Conservation (phyloP, 2,797 vertebrate species). For the Chelmon rostratus region DNA sequence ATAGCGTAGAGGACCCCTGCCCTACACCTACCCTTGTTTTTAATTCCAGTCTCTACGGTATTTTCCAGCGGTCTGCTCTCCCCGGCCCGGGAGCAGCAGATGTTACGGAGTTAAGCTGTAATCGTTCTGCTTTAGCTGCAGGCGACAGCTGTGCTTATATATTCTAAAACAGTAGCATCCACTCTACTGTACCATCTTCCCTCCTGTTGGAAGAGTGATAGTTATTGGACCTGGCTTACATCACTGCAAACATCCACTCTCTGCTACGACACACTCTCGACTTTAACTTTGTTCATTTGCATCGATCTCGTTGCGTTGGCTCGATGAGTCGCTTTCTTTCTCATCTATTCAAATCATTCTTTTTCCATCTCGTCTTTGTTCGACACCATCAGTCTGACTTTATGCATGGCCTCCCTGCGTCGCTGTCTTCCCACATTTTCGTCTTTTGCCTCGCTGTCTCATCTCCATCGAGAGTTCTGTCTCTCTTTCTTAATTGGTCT, state of each 20-base stretch:
- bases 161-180: slow-evolving; percentile 69
- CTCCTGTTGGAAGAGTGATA: slow-evolving; percentile 53
- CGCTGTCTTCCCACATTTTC: slow-evolving; percentile 43
- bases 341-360: slow-evolving; percentile 53
- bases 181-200: slow-evolving; percentile 44
- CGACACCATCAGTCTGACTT: slow-evolving; percentile 64
- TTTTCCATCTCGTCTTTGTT: slow-evolving; percentile 56
- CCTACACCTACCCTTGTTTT: slow-evolving; percentile 53
- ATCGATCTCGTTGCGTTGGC: slow-evolving; percentile 55
- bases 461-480: slow-evolving; percentile 44
- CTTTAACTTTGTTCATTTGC: slow-evolving; percentile 61
- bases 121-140: slow-evolving; percentile 72
- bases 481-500: slow-evolving; percentile 69
- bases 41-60: slow-evolving; percentile 49
- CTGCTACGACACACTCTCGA: slow-evolving; percentile 36
- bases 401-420: slow-evolving; percentile 32
- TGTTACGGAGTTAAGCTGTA: slow-evolving; percentile 77
- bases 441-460: slow-evolving; percentile 51
- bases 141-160: slow-evolving; percentile 77
- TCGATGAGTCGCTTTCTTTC: slow-evolving; percentile 54
- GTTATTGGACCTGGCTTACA: slow-evolving; percentile 52
- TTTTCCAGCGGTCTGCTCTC: slow-evolving; percentile 48
- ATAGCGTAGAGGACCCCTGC: slow-evolving; percentile 37
- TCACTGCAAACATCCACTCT: slow-evolving; percentile 50
- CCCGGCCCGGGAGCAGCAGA: slow-evolving; percentile 67